Conservation (phyloP, 2,113 vertebrate genomes). For the Oncorhynchus gorbuscha region DNA sequence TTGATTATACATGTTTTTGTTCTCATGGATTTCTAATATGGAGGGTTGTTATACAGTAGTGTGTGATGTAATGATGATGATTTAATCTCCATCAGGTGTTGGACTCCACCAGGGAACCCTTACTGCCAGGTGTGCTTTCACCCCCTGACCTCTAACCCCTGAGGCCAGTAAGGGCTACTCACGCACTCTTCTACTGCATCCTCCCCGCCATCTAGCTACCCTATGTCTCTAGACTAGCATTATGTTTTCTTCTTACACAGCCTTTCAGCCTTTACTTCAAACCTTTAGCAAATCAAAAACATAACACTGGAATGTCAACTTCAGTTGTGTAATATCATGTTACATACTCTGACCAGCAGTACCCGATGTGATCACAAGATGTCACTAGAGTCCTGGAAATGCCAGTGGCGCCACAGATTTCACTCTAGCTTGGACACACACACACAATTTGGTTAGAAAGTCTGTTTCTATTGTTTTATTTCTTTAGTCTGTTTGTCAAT, state of each 20-base stretch:
- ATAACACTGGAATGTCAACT: not conserved
- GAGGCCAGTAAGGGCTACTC: constrained; percentile 17
- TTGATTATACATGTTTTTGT: not conserved
- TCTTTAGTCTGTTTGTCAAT: not conserved
- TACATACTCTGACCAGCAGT: not conserved
- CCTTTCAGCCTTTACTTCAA: not conserved
- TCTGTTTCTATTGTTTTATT: not conserved
- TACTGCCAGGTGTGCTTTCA: constrained; percentile 81
- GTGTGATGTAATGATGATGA: constrained; percentile 43
- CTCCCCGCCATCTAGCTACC: constrained; percentile 24
- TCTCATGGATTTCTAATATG: not conserved
- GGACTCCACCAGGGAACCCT: constrained; percentile 82
- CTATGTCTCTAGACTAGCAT: constrained; percentile 20
- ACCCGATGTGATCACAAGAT: constrained; percentile 11
- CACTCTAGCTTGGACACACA: no score
- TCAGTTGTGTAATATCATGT: not conserved
- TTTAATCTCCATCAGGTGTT: constrained; percentile 80
- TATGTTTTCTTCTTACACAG: constrained; percentile 21
- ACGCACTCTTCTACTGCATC: constrained; percentile 8
- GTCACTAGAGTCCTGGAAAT: constrained; percentile 11
- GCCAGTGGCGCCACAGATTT: not conserved
- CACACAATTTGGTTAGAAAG: no score
- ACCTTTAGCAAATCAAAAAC: not conserved
- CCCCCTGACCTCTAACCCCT: constrained; percentile 1
- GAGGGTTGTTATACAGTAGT: not conserved